Evolutionary conservation across 2,113 vertebrate genomes (phyloP).

Genomic region (Vimba vimba): DNA sequence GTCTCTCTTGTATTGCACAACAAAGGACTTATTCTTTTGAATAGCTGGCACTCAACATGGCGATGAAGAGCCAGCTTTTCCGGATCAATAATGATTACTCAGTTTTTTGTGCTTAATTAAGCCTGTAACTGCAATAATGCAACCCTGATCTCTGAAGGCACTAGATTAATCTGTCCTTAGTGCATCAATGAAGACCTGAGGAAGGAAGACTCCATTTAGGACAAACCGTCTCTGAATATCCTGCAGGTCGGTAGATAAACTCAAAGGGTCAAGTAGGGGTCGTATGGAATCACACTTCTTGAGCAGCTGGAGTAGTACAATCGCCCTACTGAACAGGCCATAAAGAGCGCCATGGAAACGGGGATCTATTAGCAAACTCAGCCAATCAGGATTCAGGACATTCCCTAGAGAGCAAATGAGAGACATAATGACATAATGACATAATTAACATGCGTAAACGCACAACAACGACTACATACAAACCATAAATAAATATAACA

Average conservation of each 20-base stretch:
- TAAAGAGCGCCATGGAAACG: constrained; percentile 72
- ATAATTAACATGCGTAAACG: neutral
- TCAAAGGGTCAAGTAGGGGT: constrained; percentile 54
- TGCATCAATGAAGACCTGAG: constrained; percentile 59
- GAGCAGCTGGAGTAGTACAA: constrained; percentile 64
- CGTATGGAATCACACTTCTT: constrained; percentile 56
- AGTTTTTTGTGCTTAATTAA: neutral
- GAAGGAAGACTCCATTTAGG: constrained; percentile 70
- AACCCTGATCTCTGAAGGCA: neutral
- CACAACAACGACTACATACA: neutral
- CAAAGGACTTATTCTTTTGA: neutral
- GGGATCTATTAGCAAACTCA: constrained; percentile 75
- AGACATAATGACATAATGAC: neutral
- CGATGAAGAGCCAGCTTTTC: neutral
- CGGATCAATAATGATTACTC: neutral
- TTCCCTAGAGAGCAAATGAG: constrained; percentile 61
- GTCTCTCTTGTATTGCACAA: neutral
- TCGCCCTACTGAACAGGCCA: constrained; percentile 71
- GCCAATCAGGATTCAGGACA: constrained; percentile 57
- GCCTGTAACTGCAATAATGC: neutral
- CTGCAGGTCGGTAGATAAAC: constrained; percentile 64
- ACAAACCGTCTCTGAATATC: constrained; percentile 66
- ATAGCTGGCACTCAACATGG: neutral
- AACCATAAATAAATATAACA: neutral
- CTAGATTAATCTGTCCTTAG: constrained; percentile 43